Evolutionary conservation across 2,113 vertebrate genomes (phyloP), one percentile per base, ranked within the genome.

Genomic region (Gila orcuttii): DNA sequence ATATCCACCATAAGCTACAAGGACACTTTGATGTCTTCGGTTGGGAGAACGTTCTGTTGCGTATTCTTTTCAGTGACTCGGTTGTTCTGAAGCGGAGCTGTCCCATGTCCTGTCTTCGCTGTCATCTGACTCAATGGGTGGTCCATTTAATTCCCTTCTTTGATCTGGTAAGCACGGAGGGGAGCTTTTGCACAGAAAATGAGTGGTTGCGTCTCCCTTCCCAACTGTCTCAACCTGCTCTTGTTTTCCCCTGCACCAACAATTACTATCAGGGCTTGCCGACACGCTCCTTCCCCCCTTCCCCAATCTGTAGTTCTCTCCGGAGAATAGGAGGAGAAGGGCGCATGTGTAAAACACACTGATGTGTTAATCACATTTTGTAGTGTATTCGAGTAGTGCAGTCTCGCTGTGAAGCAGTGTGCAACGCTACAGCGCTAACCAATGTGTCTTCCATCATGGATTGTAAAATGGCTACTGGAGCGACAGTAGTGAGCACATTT

Each of bases 391-490:
- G 73, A 55, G 73, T 64, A 25, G 47, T 68, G 50, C 77, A 3
- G 55, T 52, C 78, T 82, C 4, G n/a, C 77, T 75, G 25, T 81
- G 86, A 81, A 39, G 31, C 83, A 17, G 75, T 74, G 21, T 57
- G 66, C n/a, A 81, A 77, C 71, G 33, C 57, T 33, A 60, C 64
- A 21, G 68, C 25, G 3, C 73, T 60, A 60, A 74, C 47, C 55
- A 42, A 83, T 62, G 55, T 71, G 50, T 69, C 83, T 86, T 85
- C 79, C 84, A 85, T 89, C 79, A 71, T 74, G 79, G 77, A 82
- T 84, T 88, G 39, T 86, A 89, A 88, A 89, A 89, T 88, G 88
- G 88, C 88, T 84, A 78, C 86, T 52, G 69, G 60, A 36, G 81
- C 25, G 73, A 71, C 69, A 79, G 74, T 60, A 15, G 79, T n/a